Conservation (phyloP, 2,888 invertebrate species). For the Trilocha varians region DNA sequence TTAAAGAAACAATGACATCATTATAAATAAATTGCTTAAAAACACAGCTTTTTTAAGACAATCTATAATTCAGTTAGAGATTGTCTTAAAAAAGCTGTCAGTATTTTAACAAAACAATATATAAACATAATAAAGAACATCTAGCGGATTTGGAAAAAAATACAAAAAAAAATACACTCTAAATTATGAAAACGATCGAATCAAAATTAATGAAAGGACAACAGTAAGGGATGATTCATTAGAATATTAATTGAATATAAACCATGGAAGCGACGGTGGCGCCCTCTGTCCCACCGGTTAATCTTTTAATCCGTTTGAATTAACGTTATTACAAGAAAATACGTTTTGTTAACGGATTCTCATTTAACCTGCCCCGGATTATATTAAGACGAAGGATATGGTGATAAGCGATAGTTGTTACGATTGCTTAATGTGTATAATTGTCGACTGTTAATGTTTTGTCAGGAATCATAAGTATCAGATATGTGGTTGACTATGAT, state of each 20-base stretch:
- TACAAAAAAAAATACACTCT: too few species aligned
- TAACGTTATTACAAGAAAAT: constrained; percentile 23
- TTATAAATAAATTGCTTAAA: too few species aligned
- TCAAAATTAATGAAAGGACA: not conserved
- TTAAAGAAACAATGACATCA: too few species aligned
- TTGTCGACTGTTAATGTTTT: not conserved
- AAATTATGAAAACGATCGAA: not conserved
- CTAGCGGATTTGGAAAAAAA: too few species aligned
- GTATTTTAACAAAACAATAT: too few species aligned
- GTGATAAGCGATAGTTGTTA: constrained; percentile 3
- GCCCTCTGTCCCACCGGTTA: not conserved
- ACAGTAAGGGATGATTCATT: not conserved
- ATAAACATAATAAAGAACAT: too few species aligned
- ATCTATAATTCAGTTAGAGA: too few species aligned
- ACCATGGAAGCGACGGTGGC: too few species aligned
- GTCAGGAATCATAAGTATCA: too few species aligned
- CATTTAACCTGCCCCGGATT: constrained; percentile 25
- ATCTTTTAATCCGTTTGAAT: constrained; percentile 12
- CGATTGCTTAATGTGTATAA: not conserved
- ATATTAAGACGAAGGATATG: not conserved
- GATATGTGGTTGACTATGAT: too few species aligned
- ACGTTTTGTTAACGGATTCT: constrained; percentile 24
- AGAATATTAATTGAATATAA: not conserved
- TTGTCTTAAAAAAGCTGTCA: too few species aligned
- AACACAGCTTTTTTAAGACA: too few species aligned